Evolutionary conservation across 2,888 invertebrate genomes (phyloP).

Genomic region (Crocallis elinguaria): DNA sequence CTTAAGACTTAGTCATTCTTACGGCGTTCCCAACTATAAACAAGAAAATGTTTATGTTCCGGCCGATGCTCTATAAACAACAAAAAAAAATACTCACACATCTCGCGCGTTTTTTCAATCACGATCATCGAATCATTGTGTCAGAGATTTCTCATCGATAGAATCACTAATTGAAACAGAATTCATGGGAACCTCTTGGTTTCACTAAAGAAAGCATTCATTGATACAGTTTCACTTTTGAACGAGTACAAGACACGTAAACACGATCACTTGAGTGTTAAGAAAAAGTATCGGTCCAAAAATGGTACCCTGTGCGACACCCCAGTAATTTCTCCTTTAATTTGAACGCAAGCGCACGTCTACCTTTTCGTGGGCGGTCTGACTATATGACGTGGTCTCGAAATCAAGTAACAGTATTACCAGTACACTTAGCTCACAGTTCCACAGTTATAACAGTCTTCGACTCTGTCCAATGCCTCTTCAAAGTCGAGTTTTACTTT

Average conservation of each 20-base stretch:
- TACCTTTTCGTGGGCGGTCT: conserved; percentile 72
- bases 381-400: conserved; percentile 77
- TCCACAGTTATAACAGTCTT: conserved; percentile 39
- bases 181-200: conserved; percentile 55
- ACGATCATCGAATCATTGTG: conserved; percentile 51
- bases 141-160: conserved; percentile 42
- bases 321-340: conserved; percentile 58
- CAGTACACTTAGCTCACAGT: conserved; percentile 54
- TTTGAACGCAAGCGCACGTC: conserved; percentile 72
- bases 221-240: conserved; percentile 46
- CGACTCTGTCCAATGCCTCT: conserved; percentile 62
- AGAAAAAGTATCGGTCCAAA: conserved; percentile 47
- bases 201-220: conserved; percentile 59
- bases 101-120: conserved; percentile 65
- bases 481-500: conserved; percentile 34
- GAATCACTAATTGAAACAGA: conserved; percentile 48
- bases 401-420: conserved; percentile 68
- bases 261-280: conserved; percentile 26
- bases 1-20: conserved; percentile 21
- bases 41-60: conserved; percentile 28
- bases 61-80: conserved; percentile 28
- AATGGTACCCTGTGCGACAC: conserved; percentile 57
- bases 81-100: conserved; percentile 67
- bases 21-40: conserved; percentile 28
- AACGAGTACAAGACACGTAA: conserved; percentile 29